A percentile compares a stretch with the other conserved stretches of the same genome.
Evolutionary conservation across 2,113 vertebrate genomes (phyloP).

Genomic region (Aleadryas rufinucha): DNA sequence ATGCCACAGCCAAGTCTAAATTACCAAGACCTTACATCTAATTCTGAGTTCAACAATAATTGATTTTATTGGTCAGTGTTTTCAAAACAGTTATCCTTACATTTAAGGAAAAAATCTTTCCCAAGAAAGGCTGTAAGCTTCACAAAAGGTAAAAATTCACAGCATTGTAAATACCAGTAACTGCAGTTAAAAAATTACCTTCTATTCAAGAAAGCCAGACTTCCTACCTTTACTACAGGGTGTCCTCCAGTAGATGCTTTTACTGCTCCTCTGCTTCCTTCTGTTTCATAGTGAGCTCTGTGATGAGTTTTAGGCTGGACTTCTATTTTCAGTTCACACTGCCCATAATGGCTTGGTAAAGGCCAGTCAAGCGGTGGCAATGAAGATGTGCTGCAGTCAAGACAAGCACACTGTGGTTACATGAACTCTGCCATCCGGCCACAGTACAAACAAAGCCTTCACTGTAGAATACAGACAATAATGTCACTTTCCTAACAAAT

Average conservation of each 20-base stretch:
- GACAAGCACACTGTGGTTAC: constrained; percentile 19
- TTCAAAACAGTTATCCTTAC: not conserved
- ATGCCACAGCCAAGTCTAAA: not conserved
- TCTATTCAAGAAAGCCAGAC: not conserved
- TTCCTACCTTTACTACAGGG: constrained; percentile 93
- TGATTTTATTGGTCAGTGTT: not conserved
- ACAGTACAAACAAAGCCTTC: not conserved
- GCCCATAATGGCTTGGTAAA: constrained; percentile 90
- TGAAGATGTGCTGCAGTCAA: constrained; percentile 88
- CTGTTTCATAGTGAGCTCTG: constrained; percentile 97
- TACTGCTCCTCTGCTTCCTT: constrained; percentile 95
- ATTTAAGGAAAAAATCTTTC: not conserved
- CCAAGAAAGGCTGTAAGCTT: not conserved
- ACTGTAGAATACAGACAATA: not conserved
- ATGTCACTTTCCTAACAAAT: not conserved
- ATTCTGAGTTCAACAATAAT: not conserved
- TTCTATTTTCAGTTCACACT: constrained; percentile 96
- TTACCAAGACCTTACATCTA: not conserved
- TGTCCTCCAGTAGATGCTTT: constrained; percentile 95
- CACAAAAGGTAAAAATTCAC: not conserved
- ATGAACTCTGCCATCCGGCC: not conserved
- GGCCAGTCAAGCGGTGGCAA: constrained; percentile 97
- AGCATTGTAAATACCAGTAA: not conserved
- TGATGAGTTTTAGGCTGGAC: constrained; percentile 98
- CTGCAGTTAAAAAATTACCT: not conserved